Evolutionary conservation across 2,888 invertebrate species (phyloP).

Genomic region (Eilema griseolum): DNA sequence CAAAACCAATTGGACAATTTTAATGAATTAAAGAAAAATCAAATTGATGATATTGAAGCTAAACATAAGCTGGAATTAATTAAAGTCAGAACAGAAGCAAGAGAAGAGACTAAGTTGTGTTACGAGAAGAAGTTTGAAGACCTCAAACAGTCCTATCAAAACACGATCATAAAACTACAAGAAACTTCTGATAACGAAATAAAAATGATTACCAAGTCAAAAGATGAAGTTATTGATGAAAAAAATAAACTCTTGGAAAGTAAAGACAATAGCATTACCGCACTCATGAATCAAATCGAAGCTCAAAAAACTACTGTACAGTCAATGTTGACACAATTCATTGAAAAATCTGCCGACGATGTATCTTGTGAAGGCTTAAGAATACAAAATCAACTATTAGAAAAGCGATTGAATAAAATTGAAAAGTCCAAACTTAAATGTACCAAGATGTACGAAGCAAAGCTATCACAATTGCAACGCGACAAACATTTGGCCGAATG

Average conservation of each 20-base stretch:
- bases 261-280: slow-evolving; percentile 67
- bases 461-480: slow-evolving; percentile 69
- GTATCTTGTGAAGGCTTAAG: slow-evolving; percentile 51
- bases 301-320: slow-evolving; percentile 67
- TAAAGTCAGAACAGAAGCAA: slow-evolving; percentile 58
- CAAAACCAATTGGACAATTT: slow-evolving; percentile 67
- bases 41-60: slow-evolving; percentile 70
- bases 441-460: slow-evolving; percentile 68
- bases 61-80: slow-evolving; percentile 71
- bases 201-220: slow-evolving; percentile 49
- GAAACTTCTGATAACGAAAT: slow-evolving; percentile 53
- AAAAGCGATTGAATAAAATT: slow-evolving; percentile 72
- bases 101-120: slow-evolving; percentile 61
- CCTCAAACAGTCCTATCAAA: slow-evolving; percentile 63
- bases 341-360: slow-evolving; percentile 61
- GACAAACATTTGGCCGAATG: slow-evolving; percentile 77
- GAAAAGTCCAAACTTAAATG: slow-evolving; percentile 73
- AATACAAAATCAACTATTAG: slow-evolving; percentile 64
- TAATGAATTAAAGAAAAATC: slow-evolving; percentile 65
- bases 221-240: slow-evolving; percentile 60
- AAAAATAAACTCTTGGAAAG: slow-evolving; percentile 65
- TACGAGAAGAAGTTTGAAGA: slow-evolving; percentile 70
- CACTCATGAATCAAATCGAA: slow-evolving; percentile 62
- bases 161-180: slow-evolving; percentile 58
- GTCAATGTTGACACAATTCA: slow-evolving; percentile 60